Conservation (phyloP, 2,888 invertebrate genomes). For the Drosophila anomalata region DNA sequence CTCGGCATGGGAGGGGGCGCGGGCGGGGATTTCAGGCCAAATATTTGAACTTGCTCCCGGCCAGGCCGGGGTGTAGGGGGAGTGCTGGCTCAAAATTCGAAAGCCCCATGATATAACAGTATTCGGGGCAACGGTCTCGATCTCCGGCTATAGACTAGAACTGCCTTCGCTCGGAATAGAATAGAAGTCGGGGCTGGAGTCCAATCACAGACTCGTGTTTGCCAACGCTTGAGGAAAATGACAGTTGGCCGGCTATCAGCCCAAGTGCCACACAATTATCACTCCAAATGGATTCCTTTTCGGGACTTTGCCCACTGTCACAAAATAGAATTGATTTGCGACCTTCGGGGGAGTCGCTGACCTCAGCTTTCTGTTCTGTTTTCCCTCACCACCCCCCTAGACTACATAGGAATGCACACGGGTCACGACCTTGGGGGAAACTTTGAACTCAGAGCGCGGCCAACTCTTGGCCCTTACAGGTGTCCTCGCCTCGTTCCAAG, state of each 20-base stretch:
- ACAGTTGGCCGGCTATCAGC: not conserved
- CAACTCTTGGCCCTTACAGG: not conserved
- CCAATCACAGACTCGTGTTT: not conserved
- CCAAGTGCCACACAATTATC: not conserved
- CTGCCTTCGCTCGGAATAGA: no score
- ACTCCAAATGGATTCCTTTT: constrained; percentile 9
- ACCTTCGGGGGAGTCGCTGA: constrained; percentile 21
- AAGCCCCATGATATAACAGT: constrained; percentile 12
- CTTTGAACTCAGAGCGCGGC: constrained; percentile 49
- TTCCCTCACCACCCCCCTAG: not conserved
- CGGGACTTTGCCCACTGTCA: not conserved
- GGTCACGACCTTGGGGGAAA: constrained; percentile 43
- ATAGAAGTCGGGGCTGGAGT: not conserved
- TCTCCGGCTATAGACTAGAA: not conserved
- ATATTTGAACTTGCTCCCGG: constrained; percentile 23
- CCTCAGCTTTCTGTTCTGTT: not conserved
- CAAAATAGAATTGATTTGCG: constrained; percentile 3
- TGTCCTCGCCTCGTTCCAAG: constrained; percentile 34
- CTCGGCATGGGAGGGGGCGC: constrained; percentile 27
- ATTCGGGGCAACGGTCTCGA: constrained; percentile 15
- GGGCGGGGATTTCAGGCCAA: constrained; percentile 11
- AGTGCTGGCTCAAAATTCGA: not conserved
- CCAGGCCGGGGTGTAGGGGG: not conserved
- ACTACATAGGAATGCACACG: not conserved
- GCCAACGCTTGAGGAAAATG: not conserved